Conservation (phyloP, 2,797 vertebrate genomes). For the Fratercula arctica region DNA sequence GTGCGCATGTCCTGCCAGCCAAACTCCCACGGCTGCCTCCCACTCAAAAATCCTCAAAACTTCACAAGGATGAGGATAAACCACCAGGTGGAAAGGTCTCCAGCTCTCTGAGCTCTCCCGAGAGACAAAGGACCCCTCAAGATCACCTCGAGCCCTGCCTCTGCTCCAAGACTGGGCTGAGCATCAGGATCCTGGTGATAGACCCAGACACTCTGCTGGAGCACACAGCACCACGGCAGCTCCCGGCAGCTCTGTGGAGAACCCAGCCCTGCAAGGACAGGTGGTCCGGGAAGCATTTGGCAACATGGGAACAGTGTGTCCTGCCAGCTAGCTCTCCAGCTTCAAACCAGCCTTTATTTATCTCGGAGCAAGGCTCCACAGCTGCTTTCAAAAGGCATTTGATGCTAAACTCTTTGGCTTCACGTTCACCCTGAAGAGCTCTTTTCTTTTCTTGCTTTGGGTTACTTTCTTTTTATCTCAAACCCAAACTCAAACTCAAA, state of each 20-base stretch:
- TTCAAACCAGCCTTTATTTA: slow-evolving; percentile 38
- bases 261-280: neutral
- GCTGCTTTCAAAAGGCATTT: slow-evolving; percentile 31
- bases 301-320: neutral
- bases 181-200: rapidly evolving
- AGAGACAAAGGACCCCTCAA: neutral
- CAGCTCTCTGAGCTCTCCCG: neutral
- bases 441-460: neutral
- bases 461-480: neutral
- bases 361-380: neutral
- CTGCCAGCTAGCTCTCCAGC: slow-evolving; percentile 24
- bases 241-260: neutral
- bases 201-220: rapidly evolving
- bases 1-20: neutral
- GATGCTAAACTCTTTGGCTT: neutral
- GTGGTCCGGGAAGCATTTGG: neutral
- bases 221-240: rapidly evolving
- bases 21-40: neutral
- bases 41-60: neutral
- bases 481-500: neutral
- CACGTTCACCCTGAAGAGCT: neutral
- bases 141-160: neutral
- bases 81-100: neutral
- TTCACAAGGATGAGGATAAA: neutral
- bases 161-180: neutral